A percentile compares a stretch with the other conserved stretches of the same genome.
Conservation (phyloP, 2,888 invertebrate genomes). For the Elegia similella region DNA sequence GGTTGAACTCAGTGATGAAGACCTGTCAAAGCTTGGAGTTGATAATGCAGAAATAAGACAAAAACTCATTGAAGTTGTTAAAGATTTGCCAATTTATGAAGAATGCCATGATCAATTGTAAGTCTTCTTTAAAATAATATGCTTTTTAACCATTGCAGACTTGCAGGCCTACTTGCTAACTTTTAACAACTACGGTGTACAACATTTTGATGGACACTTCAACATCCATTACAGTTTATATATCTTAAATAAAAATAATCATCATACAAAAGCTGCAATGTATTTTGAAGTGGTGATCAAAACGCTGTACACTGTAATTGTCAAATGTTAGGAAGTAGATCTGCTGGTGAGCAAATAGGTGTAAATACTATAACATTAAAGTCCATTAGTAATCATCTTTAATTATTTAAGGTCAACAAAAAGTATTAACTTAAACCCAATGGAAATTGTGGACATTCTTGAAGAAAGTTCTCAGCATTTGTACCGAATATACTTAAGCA, state of each 20-base stretch:
- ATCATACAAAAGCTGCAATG: no score
- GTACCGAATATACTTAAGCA: conserved; percentile 65
- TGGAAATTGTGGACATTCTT: conserved; percentile 61
- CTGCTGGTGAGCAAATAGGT: no score
- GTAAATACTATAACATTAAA: no score
- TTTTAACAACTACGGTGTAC: no score
- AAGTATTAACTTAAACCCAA: conserved; percentile 40
- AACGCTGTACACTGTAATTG: neutral
- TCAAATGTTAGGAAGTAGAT: no score
- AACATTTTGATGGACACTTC: no score
- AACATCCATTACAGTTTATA: no score
- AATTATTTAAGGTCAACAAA: conserved; percentile 33
- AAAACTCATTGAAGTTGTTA: conserved; percentile 59
- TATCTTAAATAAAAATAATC: no score
- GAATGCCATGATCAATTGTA: conserved; percentile 39
- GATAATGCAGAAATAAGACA: conserved; percentile 55
- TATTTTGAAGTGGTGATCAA: neutral
- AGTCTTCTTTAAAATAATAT: conserved; percentile 22
- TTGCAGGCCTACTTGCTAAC: no score
- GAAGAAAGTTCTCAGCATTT: conserved; percentile 69
- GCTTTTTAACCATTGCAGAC: no score
- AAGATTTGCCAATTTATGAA: conserved; percentile 64
- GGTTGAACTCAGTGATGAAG: conserved; percentile 65
- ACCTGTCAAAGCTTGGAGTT: conserved; percentile 64
- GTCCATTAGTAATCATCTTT: no score